These are phyloP conservation scores for Danio rerio DNA, from an alignment of 2,113 vertebrate genomes.

Conservation along the genomic window GRCz12tu NC_133192.1:34670501-34671000, in stretches of 20 bases:
- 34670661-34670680: constrained; percentile 77
- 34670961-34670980: constrained; percentile 56
- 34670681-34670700: constrained; percentile 82
- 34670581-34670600: constrained; percentile 56
- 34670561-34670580: constrained; percentile 61
- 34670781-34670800: constrained; percentile 84
- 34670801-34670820: constrained; percentile 82
- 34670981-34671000: constrained; percentile 68
- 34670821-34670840: constrained; percentile 81
- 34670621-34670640: constrained; percentile 53
- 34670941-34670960: constrained; percentile 71
- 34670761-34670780: constrained; percentile 77
- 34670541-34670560: constrained; percentile 75
- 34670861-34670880: constrained; percentile 30
- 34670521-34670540: constrained; percentile 79
- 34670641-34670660: constrained; percentile 78
- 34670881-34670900: not conserved
- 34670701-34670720: constrained; percentile 80
- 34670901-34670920: constrained; percentile 71
- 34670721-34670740: constrained; percentile 80
- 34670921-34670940: constrained; percentile 80
- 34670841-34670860: constrained; percentile 14
- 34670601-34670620: constrained; percentile 45
- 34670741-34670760: constrained; percentile 75
- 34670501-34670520: constrained; percentile 79